These are phyloP conservation scores for Euclidia mi DNA, from an alignment of 2,888 invertebrate species.

Conservation along the genomic window DNA sequence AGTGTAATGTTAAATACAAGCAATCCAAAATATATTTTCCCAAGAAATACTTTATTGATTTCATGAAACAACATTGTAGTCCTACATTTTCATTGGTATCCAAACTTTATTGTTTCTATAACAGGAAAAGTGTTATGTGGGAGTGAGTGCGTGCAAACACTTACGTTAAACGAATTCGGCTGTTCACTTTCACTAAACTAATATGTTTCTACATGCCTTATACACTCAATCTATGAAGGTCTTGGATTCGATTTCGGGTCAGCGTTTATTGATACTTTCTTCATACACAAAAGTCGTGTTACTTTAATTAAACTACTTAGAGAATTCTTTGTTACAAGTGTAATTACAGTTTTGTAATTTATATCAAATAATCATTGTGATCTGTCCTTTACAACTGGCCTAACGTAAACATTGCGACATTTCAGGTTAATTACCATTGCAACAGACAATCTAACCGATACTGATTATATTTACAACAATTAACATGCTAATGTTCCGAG, in stretches of 20 bases:
- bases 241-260: conserved; percentile 46
- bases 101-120: conserved; percentile 30
- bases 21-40: no score
- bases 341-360: conserved; percentile 19
- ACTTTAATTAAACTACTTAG: conserved; percentile 15
- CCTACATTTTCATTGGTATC: conserved; percentile 19
- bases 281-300: conserved; percentile 11
- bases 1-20: no score
- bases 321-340: conserved; percentile 8
- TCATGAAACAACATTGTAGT: no score
- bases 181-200: conserved; percentile 62
- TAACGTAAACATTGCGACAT: conserved; percentile 38
- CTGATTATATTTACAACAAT: conserved; percentile 47
- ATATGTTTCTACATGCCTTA: conserved; percentile 45
- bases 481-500: conserved; percentile 28
- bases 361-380: conserved; percentile 6
- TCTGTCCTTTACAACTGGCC: conserved; percentile 17
- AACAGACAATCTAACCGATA: conserved; percentile 43
- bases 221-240: conserved; percentile 44
- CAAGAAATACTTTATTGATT: no score
- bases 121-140: conserved; percentile 36
- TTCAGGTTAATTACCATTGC: conserved; percentile 30
- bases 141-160: conserved; percentile 44
- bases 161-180: conserved; percentile 54
- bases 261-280: conserved; percentile 51